Conservation (phyloP, 1,140 invertebrate genomes). For the Heliconius congener region DNA sequence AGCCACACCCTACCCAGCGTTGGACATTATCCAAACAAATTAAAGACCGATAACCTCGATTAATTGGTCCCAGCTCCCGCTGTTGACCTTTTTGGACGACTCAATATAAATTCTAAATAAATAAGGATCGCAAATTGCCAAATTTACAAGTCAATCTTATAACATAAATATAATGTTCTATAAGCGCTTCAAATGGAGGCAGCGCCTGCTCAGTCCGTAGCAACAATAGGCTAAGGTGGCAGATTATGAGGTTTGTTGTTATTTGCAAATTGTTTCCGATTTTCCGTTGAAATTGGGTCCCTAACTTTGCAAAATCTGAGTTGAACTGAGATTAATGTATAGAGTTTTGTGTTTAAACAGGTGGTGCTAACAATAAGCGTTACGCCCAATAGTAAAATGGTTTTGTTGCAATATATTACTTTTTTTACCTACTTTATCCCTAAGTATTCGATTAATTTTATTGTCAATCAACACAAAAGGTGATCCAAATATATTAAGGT, state of each 20-base stretch:
- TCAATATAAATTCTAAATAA: constrained; percentile 26
- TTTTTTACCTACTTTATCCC: too few species aligned
- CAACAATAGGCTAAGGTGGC: constrained; percentile 59
- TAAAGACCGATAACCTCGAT: constrained; percentile 33
- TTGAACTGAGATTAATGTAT: constrained; percentile 71
- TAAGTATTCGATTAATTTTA: too few species aligned
- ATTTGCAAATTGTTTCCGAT: constrained; percentile 73
- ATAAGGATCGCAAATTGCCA: constrained; percentile 34
- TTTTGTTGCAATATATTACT: too few species aligned
- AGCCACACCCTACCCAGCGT: background rate
- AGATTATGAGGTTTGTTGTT: constrained; percentile 75
- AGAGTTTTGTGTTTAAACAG: constrained; percentile 49
- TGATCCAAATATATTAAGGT: too few species aligned
- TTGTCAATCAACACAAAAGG: too few species aligned
- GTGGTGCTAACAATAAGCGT: constrained; percentile 36
- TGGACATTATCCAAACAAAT: constrained; percentile 19
- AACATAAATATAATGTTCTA: constrained; percentile 44
- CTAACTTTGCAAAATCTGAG: constrained; percentile 65
- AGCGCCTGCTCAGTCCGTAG: constrained; percentile 20
- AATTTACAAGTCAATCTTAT: constrained; percentile 55
- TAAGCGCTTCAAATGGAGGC: constrained; percentile 36
- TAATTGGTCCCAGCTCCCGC: constrained; percentile 23
- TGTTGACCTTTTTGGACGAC: constrained; percentile 31
- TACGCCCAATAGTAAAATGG: background rate
- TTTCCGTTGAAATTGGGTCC: constrained; percentile 57